Base-by-base conservation (phyloP, 2,888 invertebrate genomes). In the Sussaba pulchella region DNA sequence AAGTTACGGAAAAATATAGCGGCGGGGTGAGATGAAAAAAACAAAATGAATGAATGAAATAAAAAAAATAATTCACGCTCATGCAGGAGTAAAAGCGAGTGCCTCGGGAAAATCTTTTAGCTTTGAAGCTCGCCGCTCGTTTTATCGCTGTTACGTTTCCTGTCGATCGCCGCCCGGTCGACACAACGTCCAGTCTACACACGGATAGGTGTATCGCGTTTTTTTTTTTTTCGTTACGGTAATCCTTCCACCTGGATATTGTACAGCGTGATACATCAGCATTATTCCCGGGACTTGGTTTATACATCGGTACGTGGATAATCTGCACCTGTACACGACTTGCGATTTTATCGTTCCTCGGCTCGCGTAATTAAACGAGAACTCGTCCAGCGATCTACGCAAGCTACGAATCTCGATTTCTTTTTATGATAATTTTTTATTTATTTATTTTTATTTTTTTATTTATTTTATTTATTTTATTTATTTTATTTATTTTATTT, bases 51-150 rank as follows among this genome's bases (percentile, higher is more conserved):
- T 14, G 47, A 5, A 19, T 2, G 31, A 6, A 6, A 31, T 2
- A 31, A 31, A 31, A 61, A 39, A 36, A 54, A 26, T 14, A 43
- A 50, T 24, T 69, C 21, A 54, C 72, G 41, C 52, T 61, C 19
- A 21, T 52, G 17, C 54, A 52, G 63, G 21, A 47, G 67, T 39
- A 73, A 64, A 63, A 78, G 69, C 54, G 73, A 73, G 69, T 47
- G 69, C 52, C 50, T 74, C 36, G 59, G n/a, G 50, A 12, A 64
- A 74, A 79, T 74, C 64, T 74, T 74, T 74, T 70, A 31, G 79
- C 70, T 79, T 66, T 70, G 74, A 79, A 74, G 70, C 74, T 57
- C 50, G 43, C 39, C 43, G 47, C 50, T 12, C 54, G 41, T 36
- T 77, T 64, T 74, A 59, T 79, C 47, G 74, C 17, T 41, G 47